A percentile compares a stretch with the other conserved stretches of the same genome.
Evolutionary conservation across 30 jellyfish, hydroid and myxozoan species (phyloP).

Genomic region (Cassiopea xamachana): DNA sequence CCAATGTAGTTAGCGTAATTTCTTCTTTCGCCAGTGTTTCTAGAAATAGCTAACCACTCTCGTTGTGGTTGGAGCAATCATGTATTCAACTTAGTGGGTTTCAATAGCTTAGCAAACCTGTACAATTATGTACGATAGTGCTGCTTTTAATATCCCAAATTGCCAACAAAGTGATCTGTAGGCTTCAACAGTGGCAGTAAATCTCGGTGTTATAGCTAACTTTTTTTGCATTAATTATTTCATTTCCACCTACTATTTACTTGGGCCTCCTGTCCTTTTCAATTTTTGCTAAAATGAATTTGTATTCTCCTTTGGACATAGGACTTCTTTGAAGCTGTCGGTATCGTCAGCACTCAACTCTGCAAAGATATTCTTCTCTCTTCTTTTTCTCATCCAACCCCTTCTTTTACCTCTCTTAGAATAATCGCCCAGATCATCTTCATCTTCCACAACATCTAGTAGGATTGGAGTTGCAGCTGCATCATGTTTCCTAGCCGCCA

Average conservation of each 20-base stretch:
- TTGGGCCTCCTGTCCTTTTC: constrained; percentile 12
- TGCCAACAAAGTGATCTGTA: constrained; percentile 41
- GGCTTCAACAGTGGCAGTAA: constrained; percentile 51
- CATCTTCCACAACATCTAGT: constrained; percentile 19
- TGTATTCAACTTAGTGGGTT: constrained; percentile 10
- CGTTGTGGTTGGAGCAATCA: background rate
- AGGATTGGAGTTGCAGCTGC: constrained; percentile 19
- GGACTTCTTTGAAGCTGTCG: constrained; percentile 29
- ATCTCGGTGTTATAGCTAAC: constrained; percentile 33
- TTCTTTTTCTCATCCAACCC: constrained; percentile 31
- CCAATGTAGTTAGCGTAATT: constrained; percentile 37
- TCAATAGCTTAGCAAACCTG: constrained; percentile 2
- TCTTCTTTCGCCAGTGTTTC: constrained; percentile 22
- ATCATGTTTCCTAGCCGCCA: constrained; percentile 3
- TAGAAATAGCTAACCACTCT: constrained; percentile 10
- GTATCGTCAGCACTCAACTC: constrained; percentile 47
- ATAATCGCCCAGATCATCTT: constrained; percentile 1
- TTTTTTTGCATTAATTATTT: constrained; percentile 22
- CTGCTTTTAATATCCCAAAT: constrained; percentile 37
- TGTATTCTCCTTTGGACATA: constrained; percentile 22
- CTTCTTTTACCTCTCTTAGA: constrained; percentile 40
- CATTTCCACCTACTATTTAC: constrained; percentile 20
- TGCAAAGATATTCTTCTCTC: constrained; percentile 27
- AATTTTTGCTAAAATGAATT: constrained; percentile 8
- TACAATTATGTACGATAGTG: constrained; percentile 35